Evolutionary conservation across 2,113 vertebrate genomes (phyloP).

Genomic region (Eptesicus fuscus): DNA sequence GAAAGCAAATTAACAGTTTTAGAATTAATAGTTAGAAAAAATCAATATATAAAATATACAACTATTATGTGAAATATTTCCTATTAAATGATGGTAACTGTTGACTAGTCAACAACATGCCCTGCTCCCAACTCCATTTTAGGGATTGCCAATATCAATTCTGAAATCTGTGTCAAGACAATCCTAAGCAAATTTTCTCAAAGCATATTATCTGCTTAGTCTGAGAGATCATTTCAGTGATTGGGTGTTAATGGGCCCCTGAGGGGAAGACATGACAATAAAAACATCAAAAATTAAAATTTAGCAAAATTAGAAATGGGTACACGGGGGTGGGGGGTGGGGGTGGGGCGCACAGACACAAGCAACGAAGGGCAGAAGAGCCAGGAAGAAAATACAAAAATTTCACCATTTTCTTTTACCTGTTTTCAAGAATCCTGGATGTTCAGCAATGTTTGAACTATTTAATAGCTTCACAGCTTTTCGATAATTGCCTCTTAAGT

Average conservation of each 20-base stretch:
- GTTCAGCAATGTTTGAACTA: slow-evolving; percentile 97
- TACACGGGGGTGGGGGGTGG: not conserved
- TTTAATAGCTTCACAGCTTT: slow-evolving; percentile 98
- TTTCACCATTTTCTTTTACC: slow-evolving; percentile 81
- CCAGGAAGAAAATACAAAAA: not conserved
- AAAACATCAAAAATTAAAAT: slow-evolving; percentile 27
- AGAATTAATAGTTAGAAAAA: not conserved
- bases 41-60: not conserved
- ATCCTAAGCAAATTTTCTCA: not conserved
- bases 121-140: not conserved
- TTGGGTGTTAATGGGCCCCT: not conserved
- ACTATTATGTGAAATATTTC: not conserved
- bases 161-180: not conserved
- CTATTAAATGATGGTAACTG: not conserved
- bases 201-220: not conserved
- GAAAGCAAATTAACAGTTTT: not conserved
- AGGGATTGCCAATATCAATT: not conserved
- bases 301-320: not conserved
- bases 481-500: slow-evolving; percentile 97
- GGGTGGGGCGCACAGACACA: too few relatives aligned
- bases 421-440: slow-evolving; percentile 97
- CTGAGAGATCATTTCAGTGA: not conserved
- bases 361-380: not conserved
- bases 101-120: not conserved
- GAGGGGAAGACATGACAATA: not conserved